phyloP scores from a whole-genome alignment of 2,888 invertebrate species.

The Crossocerus cetratus region DNA sequence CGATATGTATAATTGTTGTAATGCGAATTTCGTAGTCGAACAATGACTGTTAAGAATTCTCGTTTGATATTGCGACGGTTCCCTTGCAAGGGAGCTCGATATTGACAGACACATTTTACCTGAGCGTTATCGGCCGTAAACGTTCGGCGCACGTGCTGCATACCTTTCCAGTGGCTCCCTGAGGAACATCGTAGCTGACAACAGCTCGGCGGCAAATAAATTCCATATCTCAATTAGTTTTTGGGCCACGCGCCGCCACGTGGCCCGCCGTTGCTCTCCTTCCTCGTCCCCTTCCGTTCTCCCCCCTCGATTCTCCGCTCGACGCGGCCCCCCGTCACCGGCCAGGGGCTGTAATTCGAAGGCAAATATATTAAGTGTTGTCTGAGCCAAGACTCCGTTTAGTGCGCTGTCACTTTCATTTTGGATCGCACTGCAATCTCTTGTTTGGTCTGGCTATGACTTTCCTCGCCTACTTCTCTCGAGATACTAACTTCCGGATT shows the following conservation, averaged over 20 bases:
- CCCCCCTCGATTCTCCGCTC: background rate
- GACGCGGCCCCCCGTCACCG: too few relatives aligned
- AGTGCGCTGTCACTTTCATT: slow-evolving; percentile 42
- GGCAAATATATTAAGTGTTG: slow-evolving; percentile 69
- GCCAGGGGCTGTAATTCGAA: slow-evolving; percentile 65
- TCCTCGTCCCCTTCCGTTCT: slow-evolving; percentile 23
- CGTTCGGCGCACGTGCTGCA: too few relatives aligned
- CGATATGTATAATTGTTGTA: too few relatives aligned
- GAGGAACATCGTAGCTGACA: slow-evolving; percentile 65
- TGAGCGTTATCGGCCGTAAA: too few relatives aligned
- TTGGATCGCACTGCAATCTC: slow-evolving; percentile 38
- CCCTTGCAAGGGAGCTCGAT: too few relatives aligned
- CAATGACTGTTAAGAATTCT: too few relatives aligned
- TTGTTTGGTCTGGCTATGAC: too few relatives aligned
- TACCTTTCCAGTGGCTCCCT: slow-evolving; percentile 25
- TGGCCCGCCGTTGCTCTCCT: slow-evolving; percentile 58
- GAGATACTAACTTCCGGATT: too few relatives aligned
- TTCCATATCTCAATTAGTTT: slow-evolving; percentile 77
- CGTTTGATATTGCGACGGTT: too few relatives aligned
- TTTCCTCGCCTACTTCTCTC: too few relatives aligned
- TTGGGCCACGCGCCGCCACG: slow-evolving; percentile 74
- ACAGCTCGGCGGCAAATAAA: slow-evolving; percentile 69
- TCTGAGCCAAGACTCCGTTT: slow-evolving; percentile 54
- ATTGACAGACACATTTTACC: too few relatives aligned
- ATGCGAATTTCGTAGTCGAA: too few relatives aligned